Percentiles rank a stretch among this genome's conserved stretches.
Conservation (phyloP, 2,797 vertebrate genomes). For the Melanotaenia trifasciata region DNA sequence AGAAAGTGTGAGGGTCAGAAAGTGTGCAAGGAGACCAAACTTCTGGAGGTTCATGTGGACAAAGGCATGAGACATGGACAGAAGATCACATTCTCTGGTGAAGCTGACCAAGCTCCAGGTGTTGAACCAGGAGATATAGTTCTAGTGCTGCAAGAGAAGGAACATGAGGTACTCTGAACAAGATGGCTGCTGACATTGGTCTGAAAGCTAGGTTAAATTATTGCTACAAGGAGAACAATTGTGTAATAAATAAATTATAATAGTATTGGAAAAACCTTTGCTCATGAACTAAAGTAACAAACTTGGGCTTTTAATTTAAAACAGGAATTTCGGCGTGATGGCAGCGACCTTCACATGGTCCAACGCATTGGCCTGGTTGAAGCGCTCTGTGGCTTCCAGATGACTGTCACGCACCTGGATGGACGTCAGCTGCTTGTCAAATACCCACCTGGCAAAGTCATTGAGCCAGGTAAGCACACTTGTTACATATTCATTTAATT, state of each 20-base stretch:
- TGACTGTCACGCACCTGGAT: constrained; percentile 96
- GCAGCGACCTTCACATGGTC: constrained; percentile 95
- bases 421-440: constrained; percentile 95
- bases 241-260: background rate
- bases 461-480: constrained; percentile 90
- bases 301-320: constrained; percentile 15
- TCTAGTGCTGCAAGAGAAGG: constrained; percentile 96
- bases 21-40: constrained; percentile 97
- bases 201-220: background rate
- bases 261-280: background rate
- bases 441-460: constrained; percentile 97
- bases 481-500: background rate
- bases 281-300: background rate
- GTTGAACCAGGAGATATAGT: constrained; percentile 97
- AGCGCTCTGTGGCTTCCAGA: constrained; percentile 97
- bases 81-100: constrained; percentile 96
- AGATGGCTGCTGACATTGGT: background rate
- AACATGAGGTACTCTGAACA: constrained; percentile 89
- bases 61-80: constrained; percentile 99
- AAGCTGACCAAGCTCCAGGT: constrained; percentile 97
- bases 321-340: constrained; percentile 93
- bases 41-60: constrained; percentile 98
- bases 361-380: constrained; percentile 97
- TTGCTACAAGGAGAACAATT: background rate
- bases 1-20: constrained; percentile 99